These are phyloP conservation scores for Nixonia krombeini DNA, from an alignment of 1,140 invertebrate species.

Conservation along the genomic window DNA sequence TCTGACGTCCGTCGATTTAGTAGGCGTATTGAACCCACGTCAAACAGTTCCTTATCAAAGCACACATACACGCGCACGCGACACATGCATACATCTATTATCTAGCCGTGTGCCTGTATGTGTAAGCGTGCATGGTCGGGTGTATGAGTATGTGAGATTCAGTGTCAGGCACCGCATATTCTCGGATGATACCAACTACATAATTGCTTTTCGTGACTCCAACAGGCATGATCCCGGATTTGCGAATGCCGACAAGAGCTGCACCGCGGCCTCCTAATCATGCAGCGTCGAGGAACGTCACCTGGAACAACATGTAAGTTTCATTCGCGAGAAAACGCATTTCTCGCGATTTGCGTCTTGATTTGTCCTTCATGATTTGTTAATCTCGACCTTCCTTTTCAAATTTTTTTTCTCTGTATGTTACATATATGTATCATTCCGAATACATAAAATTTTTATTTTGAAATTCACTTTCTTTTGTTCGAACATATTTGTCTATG, in stretches of 20 bases:
- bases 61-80: too few species aligned
- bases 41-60: too few species aligned
- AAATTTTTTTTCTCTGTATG: slow-evolving; percentile 4
- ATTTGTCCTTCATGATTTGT: slow-evolving; percentile 26
- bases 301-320: slow-evolving; percentile 60
- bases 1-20: too few species aligned
- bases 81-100: too few species aligned
- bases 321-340: too few species aligned
- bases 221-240: slow-evolving; percentile 55
- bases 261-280: slow-evolving; percentile 61
- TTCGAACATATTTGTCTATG: background rate
- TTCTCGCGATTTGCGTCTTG: slow-evolving; percentile 15
- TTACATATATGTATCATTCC: slow-evolving; percentile 1
- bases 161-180: slow-evolving; percentile 50
- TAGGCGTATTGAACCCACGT: too few species aligned
- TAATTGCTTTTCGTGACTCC: slow-evolving; percentile 21
- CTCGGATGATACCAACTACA: slow-evolving; percentile 20
- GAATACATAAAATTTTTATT: background rate
- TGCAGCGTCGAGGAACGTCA: slow-evolving; percentile 41
- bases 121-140: too few species aligned
- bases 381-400: slow-evolving; percentile 27
- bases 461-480: background rate
- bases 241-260: slow-evolving; percentile 64
- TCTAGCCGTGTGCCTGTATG: too few species aligned
- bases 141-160: slow-evolving; percentile 22